These are phyloP conservation scores for Noctua fimbriata DNA, from an alignment of 2,888 invertebrate genomes.

Conservation along the genomic window DNA sequence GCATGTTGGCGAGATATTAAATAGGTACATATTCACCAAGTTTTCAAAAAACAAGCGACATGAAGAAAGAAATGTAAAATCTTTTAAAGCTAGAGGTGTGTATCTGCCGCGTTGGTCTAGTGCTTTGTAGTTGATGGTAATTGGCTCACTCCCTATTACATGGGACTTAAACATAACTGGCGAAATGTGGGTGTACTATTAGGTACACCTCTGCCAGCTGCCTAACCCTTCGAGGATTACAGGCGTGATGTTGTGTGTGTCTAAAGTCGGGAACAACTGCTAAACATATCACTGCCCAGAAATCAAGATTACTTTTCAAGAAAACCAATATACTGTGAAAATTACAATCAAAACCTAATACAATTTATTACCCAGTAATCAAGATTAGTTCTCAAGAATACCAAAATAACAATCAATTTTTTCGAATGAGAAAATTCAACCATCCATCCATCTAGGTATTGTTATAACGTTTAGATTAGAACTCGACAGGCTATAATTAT, in stretches of 20 bases:
- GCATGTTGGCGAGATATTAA: background rate
- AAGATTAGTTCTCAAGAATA: background rate
- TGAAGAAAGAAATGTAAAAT: background rate
- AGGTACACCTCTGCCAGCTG: no score
- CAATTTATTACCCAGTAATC: background rate
- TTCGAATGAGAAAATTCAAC: background rate
- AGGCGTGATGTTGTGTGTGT: no score
- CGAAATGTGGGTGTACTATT: no score
- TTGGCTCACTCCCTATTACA: no score
- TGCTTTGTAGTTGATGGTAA: no score
- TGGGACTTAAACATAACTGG: no score
- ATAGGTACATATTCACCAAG: background rate
- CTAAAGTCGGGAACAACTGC: background rate
- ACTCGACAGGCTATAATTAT: background rate
- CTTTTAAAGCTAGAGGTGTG: background rate
- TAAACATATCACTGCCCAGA: background rate
- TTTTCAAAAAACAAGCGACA: background rate
- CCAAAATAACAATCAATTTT: background rate
- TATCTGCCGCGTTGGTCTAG: no score
- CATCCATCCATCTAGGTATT: background rate
- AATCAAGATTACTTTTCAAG: background rate
- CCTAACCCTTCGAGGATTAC: no score
- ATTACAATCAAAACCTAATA: background rate
- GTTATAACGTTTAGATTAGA: background rate
- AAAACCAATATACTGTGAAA: background rate